Conservation (phyloP, 1,140 invertebrate genomes). For the Grapholita molesta region DNA sequence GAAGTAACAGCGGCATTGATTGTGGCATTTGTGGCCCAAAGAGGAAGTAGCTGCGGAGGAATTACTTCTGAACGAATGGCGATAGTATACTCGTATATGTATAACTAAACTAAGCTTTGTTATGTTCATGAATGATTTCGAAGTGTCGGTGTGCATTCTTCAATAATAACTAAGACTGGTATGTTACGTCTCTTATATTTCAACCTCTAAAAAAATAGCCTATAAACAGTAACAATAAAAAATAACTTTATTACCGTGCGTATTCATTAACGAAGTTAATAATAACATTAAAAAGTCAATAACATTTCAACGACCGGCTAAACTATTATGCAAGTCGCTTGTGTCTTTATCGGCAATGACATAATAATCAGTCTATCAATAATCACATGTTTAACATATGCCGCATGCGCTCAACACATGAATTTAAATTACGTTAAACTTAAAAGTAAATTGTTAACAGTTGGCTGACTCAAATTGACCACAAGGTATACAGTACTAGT, state of each 20-base stretch:
- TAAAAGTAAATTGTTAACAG: not conserved
- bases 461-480: not conserved
- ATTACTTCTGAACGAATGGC: not conserved
- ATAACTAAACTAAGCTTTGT: too few species aligned
- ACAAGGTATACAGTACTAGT: too few species aligned
- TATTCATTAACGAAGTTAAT: not conserved
- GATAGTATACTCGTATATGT: too few species aligned
- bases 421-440: not conserved
- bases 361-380: not conserved
- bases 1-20: conserved; percentile 18
- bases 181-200: too few species aligned
- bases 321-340: not conserved
- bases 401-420: not conserved
- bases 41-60: conserved; percentile 4
- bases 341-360: not conserved
- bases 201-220: too few species aligned
- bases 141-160: too few species aligned
- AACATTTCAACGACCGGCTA: not conserved
- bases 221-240: not conserved
- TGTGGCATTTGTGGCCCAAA: conserved; percentile 12
- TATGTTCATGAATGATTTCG: too few species aligned
- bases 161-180: too few species aligned
- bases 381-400: not conserved
- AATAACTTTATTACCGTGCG: not conserved
- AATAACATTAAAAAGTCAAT: not conserved